phyloP scores from a whole-genome alignment of 2,888 invertebrate species.

The Entomobrya multifasciata region DNA sequence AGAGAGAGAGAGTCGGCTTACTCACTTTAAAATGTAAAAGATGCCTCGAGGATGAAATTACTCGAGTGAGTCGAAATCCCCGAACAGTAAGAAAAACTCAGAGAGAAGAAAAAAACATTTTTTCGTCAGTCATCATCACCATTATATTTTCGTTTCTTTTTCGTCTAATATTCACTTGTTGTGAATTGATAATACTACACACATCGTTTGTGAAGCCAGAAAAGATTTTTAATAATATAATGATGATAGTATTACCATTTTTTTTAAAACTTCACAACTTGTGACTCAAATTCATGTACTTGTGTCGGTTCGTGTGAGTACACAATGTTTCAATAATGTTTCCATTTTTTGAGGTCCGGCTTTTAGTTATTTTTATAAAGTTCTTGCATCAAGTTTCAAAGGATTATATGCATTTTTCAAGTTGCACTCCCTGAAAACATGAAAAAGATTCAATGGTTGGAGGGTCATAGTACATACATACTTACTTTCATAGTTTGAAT shows the following conservation, averaged over 20 bases:
- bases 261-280: slow-evolving; percentile 46
- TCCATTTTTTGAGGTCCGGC: too few species aligned
- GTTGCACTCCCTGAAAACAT: too few species aligned
- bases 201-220: background rate
- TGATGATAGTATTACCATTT: slow-evolving; percentile 23
- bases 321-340: background rate
- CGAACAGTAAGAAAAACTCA: slow-evolving; percentile 41
- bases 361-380: too few species aligned
- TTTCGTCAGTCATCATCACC: slow-evolving; percentile 59
- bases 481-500: too few species aligned
- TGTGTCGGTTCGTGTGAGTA: background rate
- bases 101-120: slow-evolving; percentile 53
- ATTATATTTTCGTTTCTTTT: slow-evolving; percentile 48
- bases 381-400: too few species aligned
- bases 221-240: slow-evolving; percentile 11
- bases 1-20: slow-evolving; percentile 65
- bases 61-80: slow-evolving; percentile 73
- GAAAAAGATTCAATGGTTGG: too few species aligned
- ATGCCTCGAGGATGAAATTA: slow-evolving; percentile 74
- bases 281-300: background rate
- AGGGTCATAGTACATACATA: too few species aligned
- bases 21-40: slow-evolving; percentile 72
- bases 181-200: slow-evolving; percentile 35
- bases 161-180: slow-evolving; percentile 62
- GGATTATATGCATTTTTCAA: too few species aligned